Conservation (phyloP, 2,797 vertebrate species). For the Centroberyx gerrardi region DNA sequence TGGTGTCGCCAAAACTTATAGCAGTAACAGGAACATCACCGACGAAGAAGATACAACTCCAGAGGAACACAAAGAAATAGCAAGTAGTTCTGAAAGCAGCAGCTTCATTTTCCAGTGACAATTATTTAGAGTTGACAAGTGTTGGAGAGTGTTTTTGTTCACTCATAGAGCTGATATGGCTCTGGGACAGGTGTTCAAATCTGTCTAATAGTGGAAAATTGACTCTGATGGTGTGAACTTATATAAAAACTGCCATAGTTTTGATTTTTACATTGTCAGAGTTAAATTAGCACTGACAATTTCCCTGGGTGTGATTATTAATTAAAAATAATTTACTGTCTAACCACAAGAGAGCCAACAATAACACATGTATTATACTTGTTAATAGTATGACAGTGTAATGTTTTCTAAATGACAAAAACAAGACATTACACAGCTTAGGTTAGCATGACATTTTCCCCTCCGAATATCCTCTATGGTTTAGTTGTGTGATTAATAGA, state of each 20-base stretch:
- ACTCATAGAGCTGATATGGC: no score
- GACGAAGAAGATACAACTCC: neutral
- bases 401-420: conserved; percentile 44
- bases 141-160: no score
- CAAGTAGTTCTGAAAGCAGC: neutral
- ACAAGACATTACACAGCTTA: conserved; percentile 43
- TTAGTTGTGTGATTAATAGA: conserved; percentile 67
- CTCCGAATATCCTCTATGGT: conserved; percentile 40
- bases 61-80: neutral
- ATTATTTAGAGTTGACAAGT: no score
- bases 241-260: neutral
- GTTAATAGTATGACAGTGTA: conserved; percentile 28
- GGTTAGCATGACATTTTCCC: conserved; percentile 53
- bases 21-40: conserved; percentile 4
- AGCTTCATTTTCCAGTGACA: neutral
- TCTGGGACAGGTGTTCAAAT: conserved; percentile 21
- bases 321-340: conserved; percentile 33
- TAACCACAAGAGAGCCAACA: conserved; percentile 25
- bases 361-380: conserved; percentile 38
- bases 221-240: neutral
- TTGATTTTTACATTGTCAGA: neutral
- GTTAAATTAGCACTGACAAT: conserved; percentile 25
- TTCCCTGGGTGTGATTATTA: conserved; percentile 21
- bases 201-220: conserved; percentile 41
- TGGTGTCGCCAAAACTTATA: conserved; percentile 18